A percentile compares a stretch with the other conserved stretches of the same genome.
These are phyloP conservation scores for Protomyctophum bolini DNA, from an alignment of 2,113 vertebrate genomes.

Conservation along the genomic window DNA sequence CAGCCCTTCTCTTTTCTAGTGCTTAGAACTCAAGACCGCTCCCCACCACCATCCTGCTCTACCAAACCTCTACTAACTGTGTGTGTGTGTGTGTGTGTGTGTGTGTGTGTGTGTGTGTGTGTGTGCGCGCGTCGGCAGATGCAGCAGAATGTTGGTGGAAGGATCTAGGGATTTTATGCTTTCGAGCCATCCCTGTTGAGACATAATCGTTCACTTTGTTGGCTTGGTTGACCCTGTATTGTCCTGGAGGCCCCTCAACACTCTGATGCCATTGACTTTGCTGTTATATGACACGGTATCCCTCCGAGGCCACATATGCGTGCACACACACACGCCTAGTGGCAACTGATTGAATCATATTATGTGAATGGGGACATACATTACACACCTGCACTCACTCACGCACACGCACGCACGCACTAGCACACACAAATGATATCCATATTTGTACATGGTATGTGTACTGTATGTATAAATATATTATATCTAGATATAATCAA, in stretches of 20 bases:
- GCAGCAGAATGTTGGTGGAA: slow-evolving; percentile 42
- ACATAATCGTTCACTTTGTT: slow-evolving; percentile 66
- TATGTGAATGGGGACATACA: slow-evolving; percentile 7
- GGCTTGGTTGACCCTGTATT: slow-evolving; percentile 59
- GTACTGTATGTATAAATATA: too few relatives aligned
- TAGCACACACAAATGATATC: too few relatives aligned
- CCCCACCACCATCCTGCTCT: slow-evolving; percentile 28
- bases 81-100: not conserved
- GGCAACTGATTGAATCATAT: slow-evolving; percentile 1
- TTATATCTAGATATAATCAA: too few relatives aligned
- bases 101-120: slow-evolving; percentile 42
- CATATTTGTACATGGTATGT: too few relatives aligned
- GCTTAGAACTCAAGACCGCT: slow-evolving; percentile 48
- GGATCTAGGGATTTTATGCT: slow-evolving; percentile 42
- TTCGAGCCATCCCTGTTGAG: slow-evolving; percentile 44
- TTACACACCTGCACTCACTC: not conserved
- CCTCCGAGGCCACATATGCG: not conserved
- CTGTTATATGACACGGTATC: slow-evolving; percentile 10
- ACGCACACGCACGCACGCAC: too few relatives aligned
- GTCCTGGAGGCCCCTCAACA: slow-evolving; percentile 46
- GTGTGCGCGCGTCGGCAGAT: slow-evolving; percentile 45
- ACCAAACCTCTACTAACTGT: not conserved
- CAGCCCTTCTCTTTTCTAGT: slow-evolving; percentile 51
- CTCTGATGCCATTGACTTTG: slow-evolving; percentile 27
- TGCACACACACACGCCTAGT: not conserved